These are phyloP conservation scores for Drosophila prosaltans DNA, from an alignment of 1,140 invertebrate species.

Conservation along the genomic window DNA sequence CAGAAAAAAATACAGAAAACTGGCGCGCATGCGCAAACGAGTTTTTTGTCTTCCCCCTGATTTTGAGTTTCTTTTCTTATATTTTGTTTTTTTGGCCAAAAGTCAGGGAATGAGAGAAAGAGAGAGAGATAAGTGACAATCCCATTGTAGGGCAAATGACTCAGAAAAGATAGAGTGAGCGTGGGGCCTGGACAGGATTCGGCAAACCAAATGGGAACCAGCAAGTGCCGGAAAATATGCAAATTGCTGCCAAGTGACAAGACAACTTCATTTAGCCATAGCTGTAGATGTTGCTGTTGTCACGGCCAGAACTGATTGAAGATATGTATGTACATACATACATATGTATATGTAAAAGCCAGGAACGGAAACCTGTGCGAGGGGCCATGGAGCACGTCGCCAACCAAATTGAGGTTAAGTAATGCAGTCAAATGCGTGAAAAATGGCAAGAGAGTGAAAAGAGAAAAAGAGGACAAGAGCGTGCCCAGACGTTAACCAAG, in stretches of 20 bases:
- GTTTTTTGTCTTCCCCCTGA: slow-evolving; percentile 36
- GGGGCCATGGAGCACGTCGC: slow-evolving; percentile 54
- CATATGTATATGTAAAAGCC: slow-evolving; percentile 6
- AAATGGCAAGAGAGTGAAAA: slow-evolving; percentile 57
- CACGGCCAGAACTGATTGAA: slow-evolving; percentile 48
- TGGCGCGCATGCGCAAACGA: slow-evolving; percentile 73
- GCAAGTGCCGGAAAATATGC: slow-evolving; percentile 44
- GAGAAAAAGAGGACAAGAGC: slow-evolving; percentile 50
- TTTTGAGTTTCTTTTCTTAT: slow-evolving; percentile 2
- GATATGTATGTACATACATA: slow-evolving; percentile 7
- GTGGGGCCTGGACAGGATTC: slow-evolving; percentile 56
- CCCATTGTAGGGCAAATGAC: slow-evolving; percentile 43
- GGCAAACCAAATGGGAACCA: slow-evolving; percentile 26
- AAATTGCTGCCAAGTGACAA: slow-evolving; percentile 54
- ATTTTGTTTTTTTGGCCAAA: slow-evolving; percentile 36
- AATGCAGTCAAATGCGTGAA: slow-evolving; percentile 80
- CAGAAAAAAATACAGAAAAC: slow-evolving; percentile 66
- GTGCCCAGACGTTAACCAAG: slow-evolving; percentile 31
- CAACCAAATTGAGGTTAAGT: slow-evolving; percentile 74
- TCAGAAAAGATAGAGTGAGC: slow-evolving; percentile 45
- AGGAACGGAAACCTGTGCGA: slow-evolving; percentile 4
- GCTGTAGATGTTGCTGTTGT: slow-evolving; percentile 28
- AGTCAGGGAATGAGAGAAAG: background rate
- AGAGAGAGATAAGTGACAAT: slow-evolving; percentile 29
- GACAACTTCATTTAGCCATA: slow-evolving; percentile 72